Evolutionary conservation across 2,797 vertebrate species (phyloP), one percentile per base, ranked within the genome.

Genomic region (Rhodeus uyekii): DNA sequence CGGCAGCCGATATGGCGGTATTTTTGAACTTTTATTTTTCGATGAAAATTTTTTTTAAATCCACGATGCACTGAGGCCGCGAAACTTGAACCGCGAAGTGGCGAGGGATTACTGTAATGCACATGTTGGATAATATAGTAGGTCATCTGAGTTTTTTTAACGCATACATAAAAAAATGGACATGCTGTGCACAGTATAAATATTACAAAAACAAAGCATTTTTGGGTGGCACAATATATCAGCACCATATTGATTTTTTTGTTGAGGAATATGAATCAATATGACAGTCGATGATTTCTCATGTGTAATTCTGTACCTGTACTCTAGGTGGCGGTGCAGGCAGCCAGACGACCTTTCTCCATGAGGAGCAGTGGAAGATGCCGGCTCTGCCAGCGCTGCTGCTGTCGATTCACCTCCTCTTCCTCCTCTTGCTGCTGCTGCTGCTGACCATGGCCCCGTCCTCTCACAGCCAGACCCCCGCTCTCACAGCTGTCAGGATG

Each of bases 301-400:
- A 27, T 55, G 46, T 18, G 19, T 58, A 13, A 12, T 68, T 44
- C 3, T 5, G n/a, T 53, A 65, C 87, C 85, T 0, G 48, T 83
- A 88, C 90, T 88, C 38, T 89, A 96, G 96, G 95, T 95, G 94
- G 95, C 90, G 92, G 93, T 91, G 94, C 93, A 93, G 93, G 95
- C 92, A 94, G 92, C 94, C 95, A 94, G 94, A 95, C 96, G 95
- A 96, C 92, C 95, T 84, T 94, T 97, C 96, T 96, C 96, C 96
- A 98, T 98, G 97, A 96, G 97, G 96, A 97, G 96, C 94, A 94
- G 96, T 96, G 94, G 96, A 98, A 97, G 95, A 98, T 98, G 97
- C 96, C 96, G 95, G 94, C 96, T 96, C 95, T 96, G 95, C 94
- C 95, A 95, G 94, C 94, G 90, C 95, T 97, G 94, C 94, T 97